Percentiles rank a stretch among this genome's conserved stretches.
Evolutionary conservation across 1,140 invertebrate genomes (phyloP).

Genomic region (Zaprionus nigranus): DNA sequence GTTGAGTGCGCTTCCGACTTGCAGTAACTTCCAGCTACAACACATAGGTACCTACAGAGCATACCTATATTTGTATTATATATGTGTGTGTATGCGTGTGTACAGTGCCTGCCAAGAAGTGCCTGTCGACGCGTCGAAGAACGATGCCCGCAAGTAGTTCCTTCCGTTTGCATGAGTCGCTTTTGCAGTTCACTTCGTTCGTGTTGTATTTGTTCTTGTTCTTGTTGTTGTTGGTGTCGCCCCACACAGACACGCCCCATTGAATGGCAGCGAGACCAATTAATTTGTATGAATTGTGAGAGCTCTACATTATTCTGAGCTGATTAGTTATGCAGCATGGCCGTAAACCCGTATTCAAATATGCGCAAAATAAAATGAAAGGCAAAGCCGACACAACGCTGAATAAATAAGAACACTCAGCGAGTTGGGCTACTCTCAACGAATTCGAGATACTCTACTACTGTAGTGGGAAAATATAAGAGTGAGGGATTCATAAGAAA

Average conservation of each 20-base stretch:
- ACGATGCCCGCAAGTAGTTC: constrained; percentile 75
- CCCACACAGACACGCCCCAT: constrained; percentile 45
- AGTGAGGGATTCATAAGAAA: too few species aligned
- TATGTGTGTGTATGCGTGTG: neutral
- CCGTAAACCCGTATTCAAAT: constrained; percentile 40
- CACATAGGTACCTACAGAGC: neutral
- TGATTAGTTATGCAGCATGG: constrained; percentile 66
- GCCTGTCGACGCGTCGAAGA: constrained; percentile 45
- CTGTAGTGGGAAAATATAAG: neutral
- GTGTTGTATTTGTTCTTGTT: constrained; percentile 18
- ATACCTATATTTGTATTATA: neutral
- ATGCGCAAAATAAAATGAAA: constrained; percentile 60
- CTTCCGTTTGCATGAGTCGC: constrained; percentile 64
- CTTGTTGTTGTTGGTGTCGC: constrained; percentile 9
- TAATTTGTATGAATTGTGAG: constrained; percentile 78
- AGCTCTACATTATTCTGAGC: constrained; percentile 68
- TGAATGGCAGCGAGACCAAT: constrained; percentile 68
- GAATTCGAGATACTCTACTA: constrained; percentile 13
- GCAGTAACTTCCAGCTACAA: constrained; percentile 15
- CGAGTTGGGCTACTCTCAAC: neutral
- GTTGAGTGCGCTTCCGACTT: constrained; percentile 72
- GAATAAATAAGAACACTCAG: constrained; percentile 44
- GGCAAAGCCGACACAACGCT: constrained; percentile 48
- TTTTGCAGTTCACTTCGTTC: constrained; percentile 12
- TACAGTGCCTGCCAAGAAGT: constrained; percentile 4